phyloP scores from a whole-genome alignment of 2,113 vertebrate genomes.

The Laterallus jamaicensis region DNA sequence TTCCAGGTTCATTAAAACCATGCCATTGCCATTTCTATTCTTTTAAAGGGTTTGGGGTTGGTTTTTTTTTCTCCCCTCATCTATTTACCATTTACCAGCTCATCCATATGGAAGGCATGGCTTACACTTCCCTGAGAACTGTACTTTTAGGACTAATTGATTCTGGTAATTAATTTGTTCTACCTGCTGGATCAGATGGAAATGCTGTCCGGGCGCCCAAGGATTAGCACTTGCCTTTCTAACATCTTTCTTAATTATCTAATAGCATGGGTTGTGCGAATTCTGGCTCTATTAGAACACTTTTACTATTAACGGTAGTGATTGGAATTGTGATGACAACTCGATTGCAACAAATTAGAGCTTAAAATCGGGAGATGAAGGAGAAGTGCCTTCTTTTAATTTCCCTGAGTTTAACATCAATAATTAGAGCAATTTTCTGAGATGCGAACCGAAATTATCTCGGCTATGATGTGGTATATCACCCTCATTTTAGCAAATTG shows the following conservation, averaged over 20 bases:
- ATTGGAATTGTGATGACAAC: constrained; percentile 98
- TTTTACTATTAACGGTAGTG: constrained; percentile 92
- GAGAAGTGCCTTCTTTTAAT: constrained; percentile 92
- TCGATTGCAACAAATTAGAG: constrained; percentile 97
- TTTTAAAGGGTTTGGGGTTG: constrained; percentile 32
- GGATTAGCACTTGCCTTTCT: constrained; percentile 93
- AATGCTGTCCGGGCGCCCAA: constrained; percentile 80
- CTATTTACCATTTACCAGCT: constrained; percentile 75
- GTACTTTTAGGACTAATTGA: constrained; percentile 86
- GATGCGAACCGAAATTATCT: constrained; percentile 83
- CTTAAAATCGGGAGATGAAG: constrained; percentile 89
- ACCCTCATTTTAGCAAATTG: constrained; percentile 84
- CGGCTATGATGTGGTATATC: constrained; percentile 78
- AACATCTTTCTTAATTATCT: constrained; percentile 96
- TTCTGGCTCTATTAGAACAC: constrained; percentile 94
- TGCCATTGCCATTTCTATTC: constrained; percentile 48
- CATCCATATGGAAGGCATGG: constrained; percentile 77
- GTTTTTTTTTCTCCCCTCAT: not conserved
- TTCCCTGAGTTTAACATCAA: constrained; percentile 95
- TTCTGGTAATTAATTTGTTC: constrained; percentile 91
- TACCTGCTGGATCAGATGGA: constrained; percentile 89
- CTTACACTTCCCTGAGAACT: constrained; percentile 74
- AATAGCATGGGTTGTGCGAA: constrained; percentile 97
- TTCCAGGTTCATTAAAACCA: constrained; percentile 40
- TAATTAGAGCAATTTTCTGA: constrained; percentile 97